Percentiles rank a stretch among this genome's conserved stretches.
Conservation (phyloP, 2,888 invertebrate species). For the Parnassius smintheus region DNA sequence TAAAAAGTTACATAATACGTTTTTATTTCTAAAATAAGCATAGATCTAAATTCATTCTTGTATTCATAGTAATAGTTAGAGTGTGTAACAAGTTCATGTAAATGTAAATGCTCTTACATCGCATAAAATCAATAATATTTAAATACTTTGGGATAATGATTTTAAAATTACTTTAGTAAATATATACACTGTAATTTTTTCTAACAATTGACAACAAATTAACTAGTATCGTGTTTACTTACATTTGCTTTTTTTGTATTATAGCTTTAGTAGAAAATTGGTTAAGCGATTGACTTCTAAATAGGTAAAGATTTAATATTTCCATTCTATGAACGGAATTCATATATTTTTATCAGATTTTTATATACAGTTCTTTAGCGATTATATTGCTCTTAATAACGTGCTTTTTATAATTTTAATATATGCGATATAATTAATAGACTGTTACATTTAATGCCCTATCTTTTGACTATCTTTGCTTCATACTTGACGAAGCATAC, state of each 20-base stretch:
- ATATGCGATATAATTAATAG: constrained; percentile 17
- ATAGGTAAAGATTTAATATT: neutral
- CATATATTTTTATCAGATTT: constrained; percentile 1
- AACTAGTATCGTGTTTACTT: constrained; percentile 36
- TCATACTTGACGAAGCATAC: neutral
- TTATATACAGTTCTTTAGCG: constrained; percentile 49
- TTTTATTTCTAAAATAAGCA: constrained; percentile 13
- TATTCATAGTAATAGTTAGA: constrained; percentile 7
- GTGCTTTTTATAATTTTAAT: constrained; percentile 35
- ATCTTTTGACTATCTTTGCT: constrained; percentile 15
- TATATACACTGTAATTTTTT: constrained; percentile 39
- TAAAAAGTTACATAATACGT: constrained; percentile 1
- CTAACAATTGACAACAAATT: constrained; percentile 63
- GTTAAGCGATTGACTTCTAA: constrained; percentile 6
- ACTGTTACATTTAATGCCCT: constrained; percentile 33
- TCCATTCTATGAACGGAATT: constrained; percentile 16
- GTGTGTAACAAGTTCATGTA: constrained; percentile 8
- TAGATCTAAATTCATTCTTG: constrained; percentile 16
- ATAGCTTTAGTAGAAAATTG: constrained; percentile 8
- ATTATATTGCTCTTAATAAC: constrained; percentile 60
- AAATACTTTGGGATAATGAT: constrained; percentile 16
- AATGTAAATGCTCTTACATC: constrained; percentile 5
- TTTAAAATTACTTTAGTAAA: constrained; percentile 20
- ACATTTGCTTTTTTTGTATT: constrained; percentile 18
- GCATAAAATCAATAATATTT: constrained; percentile 9